A percentile compares a stretch with the other conserved stretches of the same genome.
These are phyloP conservation scores for Leptodirus hochenwartii DNA, from an alignment of 2,888 invertebrate genomes.

Conservation along the genomic window DNA sequence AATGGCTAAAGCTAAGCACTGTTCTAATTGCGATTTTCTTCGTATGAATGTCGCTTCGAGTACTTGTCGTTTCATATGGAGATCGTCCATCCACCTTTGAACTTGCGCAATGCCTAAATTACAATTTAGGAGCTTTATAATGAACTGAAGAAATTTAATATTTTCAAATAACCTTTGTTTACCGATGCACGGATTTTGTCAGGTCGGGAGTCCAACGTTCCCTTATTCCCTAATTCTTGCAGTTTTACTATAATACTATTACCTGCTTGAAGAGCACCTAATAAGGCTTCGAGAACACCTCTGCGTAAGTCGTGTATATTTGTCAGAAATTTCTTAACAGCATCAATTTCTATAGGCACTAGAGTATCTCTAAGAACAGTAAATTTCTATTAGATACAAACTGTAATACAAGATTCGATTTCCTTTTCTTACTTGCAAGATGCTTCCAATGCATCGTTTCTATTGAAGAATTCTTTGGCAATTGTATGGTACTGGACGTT, in stretches of 20 bases:
- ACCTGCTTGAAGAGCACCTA: slow-evolving; percentile 66
- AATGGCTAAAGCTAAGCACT: slow-evolving; percentile 54
- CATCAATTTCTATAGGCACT: slow-evolving; percentile 52
- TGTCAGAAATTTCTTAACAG: slow-evolving; percentile 47
- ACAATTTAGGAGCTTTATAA: slow-evolving; percentile 7
- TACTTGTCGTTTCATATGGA: slow-evolving; percentile 55
- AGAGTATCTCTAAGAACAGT: slow-evolving; percentile 42
- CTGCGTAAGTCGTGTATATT: slow-evolving; percentile 54
- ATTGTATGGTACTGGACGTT: slow-evolving; percentile 62
- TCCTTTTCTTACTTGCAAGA: too few species aligned
- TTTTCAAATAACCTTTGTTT: slow-evolving; percentile 31
- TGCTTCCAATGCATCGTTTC: slow-evolving; percentile 47
- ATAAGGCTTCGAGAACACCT: slow-evolving; percentile 54
- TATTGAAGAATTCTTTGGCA: slow-evolving; percentile 47
- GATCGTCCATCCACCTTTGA: slow-evolving; percentile 52
- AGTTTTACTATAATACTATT: slow-evolving; percentile 55
- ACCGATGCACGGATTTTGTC: slow-evolving; percentile 31
- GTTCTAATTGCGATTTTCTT: slow-evolving; percentile 57
- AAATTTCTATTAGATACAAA: too few species aligned
- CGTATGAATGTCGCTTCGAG: slow-evolving; percentile 50
- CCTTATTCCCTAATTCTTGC: slow-evolving; percentile 53
- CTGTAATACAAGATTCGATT: too few species aligned
- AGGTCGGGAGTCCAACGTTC: slow-evolving; percentile 56
- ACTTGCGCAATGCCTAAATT: slow-evolving; percentile 45
- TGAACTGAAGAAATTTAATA: slow-evolving; percentile 2